Evolutionary conservation across 1,140 invertebrate species (phyloP).

Genomic region (Wasmannia auropunctata): DNA sequence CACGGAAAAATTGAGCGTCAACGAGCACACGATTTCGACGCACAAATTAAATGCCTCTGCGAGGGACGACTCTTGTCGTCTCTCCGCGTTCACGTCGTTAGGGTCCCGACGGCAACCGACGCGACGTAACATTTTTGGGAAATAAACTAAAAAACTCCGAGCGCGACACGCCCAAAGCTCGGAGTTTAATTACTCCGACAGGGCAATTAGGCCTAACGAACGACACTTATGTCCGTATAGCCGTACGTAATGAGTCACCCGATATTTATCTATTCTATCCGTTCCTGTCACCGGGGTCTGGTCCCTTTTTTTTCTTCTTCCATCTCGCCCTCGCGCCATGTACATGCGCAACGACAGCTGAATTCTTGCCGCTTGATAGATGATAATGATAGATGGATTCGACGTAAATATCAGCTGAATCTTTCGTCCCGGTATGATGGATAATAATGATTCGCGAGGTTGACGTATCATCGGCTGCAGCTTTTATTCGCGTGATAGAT

Average conservation of each 20-base stretch:
- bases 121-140: slow-evolving; percentile 24
- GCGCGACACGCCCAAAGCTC: slow-evolving; percentile 24
- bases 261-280: slow-evolving; percentile 54
- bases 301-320: neutral
- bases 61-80: slow-evolving; percentile 12
- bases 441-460: slow-evolving; percentile 58
- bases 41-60: slow-evolving; percentile 36
- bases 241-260: slow-evolving; percentile 44
- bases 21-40: slow-evolving; percentile 3
- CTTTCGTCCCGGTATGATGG: slow-evolving; percentile 46
- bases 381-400: slow-evolving; percentile 58
- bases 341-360: slow-evolving; percentile 41
- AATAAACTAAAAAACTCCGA: slow-evolving; percentile 38
- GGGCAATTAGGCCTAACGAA: slow-evolving; percentile 58
- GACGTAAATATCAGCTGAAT: slow-evolving; percentile 55
- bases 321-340: neutral
- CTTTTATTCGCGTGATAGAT: slow-evolving; percentile 56
- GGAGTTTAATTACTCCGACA: slow-evolving; percentile 44
- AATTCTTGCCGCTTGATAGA: slow-evolving; percentile 58
- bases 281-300: slow-evolving; percentile 27
- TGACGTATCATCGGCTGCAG: slow-evolving; percentile 54
- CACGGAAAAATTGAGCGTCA: slow-evolving; percentile 15
- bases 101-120: neutral
- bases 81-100: slow-evolving; percentile 15
- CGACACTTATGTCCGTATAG: slow-evolving; percentile 41